Percentiles rank a stretch among this genome's conserved stretches.
Conservation (phyloP, 1,140 invertebrate genomes). For the Eumeta japonica region DNA sequence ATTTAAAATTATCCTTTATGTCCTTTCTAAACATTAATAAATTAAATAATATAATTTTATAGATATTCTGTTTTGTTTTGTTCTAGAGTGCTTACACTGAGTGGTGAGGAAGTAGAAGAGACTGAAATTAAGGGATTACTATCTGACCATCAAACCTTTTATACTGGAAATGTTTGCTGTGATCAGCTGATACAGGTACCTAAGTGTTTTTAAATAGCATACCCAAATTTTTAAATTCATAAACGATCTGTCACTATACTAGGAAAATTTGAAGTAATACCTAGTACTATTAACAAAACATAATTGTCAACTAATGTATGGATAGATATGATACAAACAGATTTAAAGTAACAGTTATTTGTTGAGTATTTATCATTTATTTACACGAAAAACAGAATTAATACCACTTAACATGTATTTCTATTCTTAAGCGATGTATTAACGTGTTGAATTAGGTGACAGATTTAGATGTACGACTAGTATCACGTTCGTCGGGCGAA, state of each 20-base stretch:
- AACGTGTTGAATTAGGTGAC: slow-evolving; percentile 62
- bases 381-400: too few relatives aligned
- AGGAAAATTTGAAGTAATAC: not conserved
- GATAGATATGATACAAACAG: not conserved
- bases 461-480: slow-evolving; percentile 43
- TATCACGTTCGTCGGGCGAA: slow-evolving; percentile 65
- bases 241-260: not conserved
- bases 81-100: slow-evolving; percentile 76
- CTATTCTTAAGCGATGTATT: too few relatives aligned
- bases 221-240: not conserved
- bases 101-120: slow-evolving; percentile 96
- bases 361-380: slow-evolving; percentile 7
- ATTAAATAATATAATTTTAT: too few relatives aligned
- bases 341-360: not conserved
- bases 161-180: slow-evolving; percentile 84
- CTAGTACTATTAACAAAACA: not conserved
- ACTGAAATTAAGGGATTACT: slow-evolving; percentile 90
- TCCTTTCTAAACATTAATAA: too few relatives aligned
- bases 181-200: slow-evolving; percentile 76
- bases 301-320: not conserved
- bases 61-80: too few relatives aligned
- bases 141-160: slow-evolving; percentile 89
- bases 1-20: too few relatives aligned
- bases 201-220: slow-evolving; percentile 2
- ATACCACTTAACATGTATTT: not conserved